These are phyloP conservation scores for Notothenia rossii DNA, from an alignment of 2,113 vertebrate genomes.

Conservation along the genomic window DNA sequence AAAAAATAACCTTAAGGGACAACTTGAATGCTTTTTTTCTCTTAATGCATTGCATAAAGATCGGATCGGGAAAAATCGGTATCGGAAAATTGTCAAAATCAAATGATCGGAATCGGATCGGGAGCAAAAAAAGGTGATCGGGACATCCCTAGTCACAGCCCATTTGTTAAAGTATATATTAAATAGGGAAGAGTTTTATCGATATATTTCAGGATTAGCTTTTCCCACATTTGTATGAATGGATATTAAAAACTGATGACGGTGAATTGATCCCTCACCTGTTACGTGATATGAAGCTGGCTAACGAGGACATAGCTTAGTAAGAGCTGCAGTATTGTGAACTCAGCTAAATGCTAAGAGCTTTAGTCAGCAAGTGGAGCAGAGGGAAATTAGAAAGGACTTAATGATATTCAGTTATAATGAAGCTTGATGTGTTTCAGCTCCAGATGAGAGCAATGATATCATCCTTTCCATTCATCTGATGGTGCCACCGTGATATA, in stretches of 20 bases:
- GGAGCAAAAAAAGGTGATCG: too few relatives aligned
- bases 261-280: neutral
- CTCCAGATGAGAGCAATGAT: constrained; percentile 13
- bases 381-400: constrained; percentile 22
- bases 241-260: too few relatives aligned
- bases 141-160: too few relatives aligned
- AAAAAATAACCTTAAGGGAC: too few relatives aligned
- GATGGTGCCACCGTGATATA: constrained; percentile 3
- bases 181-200: neutral
- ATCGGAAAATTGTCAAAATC: too few relatives aligned
- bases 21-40: too few relatives aligned
- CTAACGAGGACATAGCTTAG: neutral
- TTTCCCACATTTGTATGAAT: neutral
- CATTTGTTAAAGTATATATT: too few relatives aligned
- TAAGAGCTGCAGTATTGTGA: neutral
- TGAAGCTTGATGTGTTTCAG: constrained; percentile 31
- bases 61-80: too few relatives aligned
- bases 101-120: too few relatives aligned
- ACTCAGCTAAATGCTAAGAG: constrained; percentile 22
- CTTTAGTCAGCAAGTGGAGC: constrained; percentile 19
- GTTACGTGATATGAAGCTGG: neutral
- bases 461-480: constrained; percentile 28
- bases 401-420: constrained; percentile 50
- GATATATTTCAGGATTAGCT: neutral
- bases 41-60: too few relatives aligned